Evolutionary conservation across 2,797 vertebrate genomes (phyloP), one percentile per base, ranked within the genome.

Genomic region (Spinus pinus): DNA sequence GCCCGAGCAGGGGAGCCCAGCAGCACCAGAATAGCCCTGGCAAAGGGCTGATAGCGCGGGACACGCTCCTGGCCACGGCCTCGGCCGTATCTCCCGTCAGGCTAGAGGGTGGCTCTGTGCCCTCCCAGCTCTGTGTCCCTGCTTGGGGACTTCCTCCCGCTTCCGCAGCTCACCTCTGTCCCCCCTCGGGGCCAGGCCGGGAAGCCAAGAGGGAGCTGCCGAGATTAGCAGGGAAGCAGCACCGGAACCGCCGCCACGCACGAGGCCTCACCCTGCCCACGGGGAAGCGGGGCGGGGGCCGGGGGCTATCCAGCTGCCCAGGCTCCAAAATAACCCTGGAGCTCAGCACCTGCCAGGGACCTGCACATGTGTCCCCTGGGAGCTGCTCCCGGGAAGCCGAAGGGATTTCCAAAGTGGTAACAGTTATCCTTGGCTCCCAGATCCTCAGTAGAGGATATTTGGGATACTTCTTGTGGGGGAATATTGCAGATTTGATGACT

Each of bases 21-120:
- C 5, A 27, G 58, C 86, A 82, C 79, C 42, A 2, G 82, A 96
- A 93, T 71, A 97, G 88, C 84, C 65, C 82, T 92, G 96, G 92
- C 96, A 79, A 42, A 72, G 71, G 56, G 25, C 57, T 58, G 65
- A 28, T 21, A 11, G 6, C 25, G 67, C 5, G 2, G 4, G 42
- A 41, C 44, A 37, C 11, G 25, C 39, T 91, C 41, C 79, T 14
- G 22, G 77, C 60, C 30, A 0, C 71, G 57, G 57, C 84, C 83
- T 65, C 4, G 3, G 54, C 58, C 10, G 30, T 28, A 23, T 9
- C 22, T 75, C 67, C 67, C 16, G 3, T 11, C 78, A 9, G 90
- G 71, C 37, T 3, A 13, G 82, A 47, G 33, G 60, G 88, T 70
- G 69, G 73, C 74, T 77, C n/a, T 49, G 53, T 66, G 64, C 27